These are phyloP conservation scores for Drosophila cracens DNA, from an alignment of 2,888 invertebrate genomes.

Conservation along the genomic window DNA sequence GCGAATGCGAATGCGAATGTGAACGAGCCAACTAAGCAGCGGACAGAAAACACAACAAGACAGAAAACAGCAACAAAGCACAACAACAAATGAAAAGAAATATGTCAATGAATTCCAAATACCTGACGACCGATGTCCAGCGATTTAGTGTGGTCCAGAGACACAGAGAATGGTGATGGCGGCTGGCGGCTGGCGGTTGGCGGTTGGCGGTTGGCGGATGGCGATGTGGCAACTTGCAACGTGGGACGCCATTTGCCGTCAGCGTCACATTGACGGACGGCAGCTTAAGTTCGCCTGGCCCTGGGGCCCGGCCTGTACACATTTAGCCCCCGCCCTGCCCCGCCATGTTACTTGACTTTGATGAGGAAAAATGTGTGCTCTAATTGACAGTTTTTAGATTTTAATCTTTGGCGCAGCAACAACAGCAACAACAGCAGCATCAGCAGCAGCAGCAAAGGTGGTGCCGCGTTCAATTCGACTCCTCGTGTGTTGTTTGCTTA, in stretches of 20 bases:
- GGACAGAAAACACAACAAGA: constrained; percentile 6
- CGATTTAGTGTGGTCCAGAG: constrained; percentile 57
- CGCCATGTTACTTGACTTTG: constrained; percentile 63
- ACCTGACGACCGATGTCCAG: constrained; percentile 61
- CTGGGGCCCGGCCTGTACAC: constrained; percentile 2
- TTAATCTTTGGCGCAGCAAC: constrained; percentile 75
- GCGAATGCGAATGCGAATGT: constrained; percentile 34
- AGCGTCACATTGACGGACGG: constrained; percentile 73
- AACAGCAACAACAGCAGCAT: constrained; percentile 1
- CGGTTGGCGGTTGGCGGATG: constrained; percentile 5
- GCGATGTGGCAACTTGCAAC: constrained; percentile 39
- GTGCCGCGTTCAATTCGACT: constrained; percentile 59
- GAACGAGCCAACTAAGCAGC: constrained; percentile 19
- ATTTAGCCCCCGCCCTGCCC: background rate
- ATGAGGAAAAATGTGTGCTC: constrained; percentile 82
- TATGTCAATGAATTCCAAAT: constrained; percentile 79
- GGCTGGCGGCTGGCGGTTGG: background rate
- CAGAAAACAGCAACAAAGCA: constrained; percentile 3
- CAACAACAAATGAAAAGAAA: constrained; percentile 41
- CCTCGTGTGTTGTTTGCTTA: constrained; percentile 61
- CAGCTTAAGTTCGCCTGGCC: constrained; percentile 53
- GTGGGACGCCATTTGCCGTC: constrained; percentile 69
- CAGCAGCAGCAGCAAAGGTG: constrained; percentile 24
- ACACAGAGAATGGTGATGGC: background rate
- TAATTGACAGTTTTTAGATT: constrained; percentile 84